These are phyloP conservation scores for Pocillopora grandis DNA, from an alignment of 92 coral and sea anemone species.

Conservation along the genomic window DNA sequence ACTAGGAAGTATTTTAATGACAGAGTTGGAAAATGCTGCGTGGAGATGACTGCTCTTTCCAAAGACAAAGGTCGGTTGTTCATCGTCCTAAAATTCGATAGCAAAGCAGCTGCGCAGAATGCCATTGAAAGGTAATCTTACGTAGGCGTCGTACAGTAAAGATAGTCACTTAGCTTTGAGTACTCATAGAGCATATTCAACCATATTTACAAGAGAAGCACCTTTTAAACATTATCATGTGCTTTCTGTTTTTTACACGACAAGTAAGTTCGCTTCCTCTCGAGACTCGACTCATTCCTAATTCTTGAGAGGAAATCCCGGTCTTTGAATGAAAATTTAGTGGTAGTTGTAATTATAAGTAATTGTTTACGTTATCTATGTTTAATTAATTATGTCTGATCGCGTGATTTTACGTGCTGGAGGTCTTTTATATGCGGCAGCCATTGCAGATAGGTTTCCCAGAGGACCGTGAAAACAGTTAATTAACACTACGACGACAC, in stretches of 20 bases:
- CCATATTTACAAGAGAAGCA: neutral
- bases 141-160: neutral
- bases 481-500: too few species aligned
- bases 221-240: neutral
- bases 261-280: too few species aligned
- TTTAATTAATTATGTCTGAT: neutral
- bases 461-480: neutral
- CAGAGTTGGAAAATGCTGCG: conserved; percentile 34
- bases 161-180: neutral
- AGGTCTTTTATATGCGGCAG: neutral
- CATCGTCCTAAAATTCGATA: conserved; percentile 22
- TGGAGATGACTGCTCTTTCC: conserved; percentile 22
- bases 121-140: conserved; percentile 25
- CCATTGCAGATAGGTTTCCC: neutral
- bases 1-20: conserved; percentile 31
- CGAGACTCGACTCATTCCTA: too few species aligned
- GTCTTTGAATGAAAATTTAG: too few species aligned
- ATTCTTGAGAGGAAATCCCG: too few species aligned
- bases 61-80: conserved; percentile 32
- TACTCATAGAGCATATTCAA: neutral
- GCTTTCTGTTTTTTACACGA: neutral
- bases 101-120: neutral
- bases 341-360: neutral
- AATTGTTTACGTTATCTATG: neutral
- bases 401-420: neutral